Evolutionary conservation across 2,888 invertebrate genomes (phyloP).

Genomic region (Caenorhabditis wallacei): DNA sequence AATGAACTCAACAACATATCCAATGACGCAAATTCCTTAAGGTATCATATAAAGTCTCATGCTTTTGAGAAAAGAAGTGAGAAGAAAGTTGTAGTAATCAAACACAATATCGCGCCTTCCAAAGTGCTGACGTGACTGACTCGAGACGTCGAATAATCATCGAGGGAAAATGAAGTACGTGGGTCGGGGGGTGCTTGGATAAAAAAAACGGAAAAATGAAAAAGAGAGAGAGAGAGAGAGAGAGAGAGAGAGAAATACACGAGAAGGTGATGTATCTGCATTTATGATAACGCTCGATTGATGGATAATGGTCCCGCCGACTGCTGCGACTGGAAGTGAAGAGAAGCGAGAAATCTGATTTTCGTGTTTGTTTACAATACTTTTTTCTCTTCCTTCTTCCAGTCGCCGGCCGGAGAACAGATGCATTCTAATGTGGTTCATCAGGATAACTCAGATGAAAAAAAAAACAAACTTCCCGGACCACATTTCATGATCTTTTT

Average conservation of each 20-base stretch:
- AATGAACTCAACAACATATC: slow-evolving; percentile 15
- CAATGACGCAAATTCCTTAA: slow-evolving; percentile 36
- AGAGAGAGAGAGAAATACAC: neutral
- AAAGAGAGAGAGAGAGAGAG: neutral
- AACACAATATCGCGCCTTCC: slow-evolving; percentile 50
- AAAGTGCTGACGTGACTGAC: slow-evolving; percentile 55
- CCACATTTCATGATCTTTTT: neutral
- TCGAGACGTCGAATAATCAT: slow-evolving; percentile 43
- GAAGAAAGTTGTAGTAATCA: slow-evolving; percentile 55
- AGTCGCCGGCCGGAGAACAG: slow-evolving; percentile 4
- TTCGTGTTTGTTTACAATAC: slow-evolving; percentile 55
- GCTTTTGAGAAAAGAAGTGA: slow-evolving; percentile 2
- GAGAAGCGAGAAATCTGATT: slow-evolving; percentile 54
- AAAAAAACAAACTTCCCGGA: slow-evolving; percentile 21
- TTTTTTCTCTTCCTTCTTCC: slow-evolving; percentile 12
- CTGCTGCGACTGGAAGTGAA: slow-evolving; percentile 17
- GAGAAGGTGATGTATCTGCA: slow-evolving; percentile 38
- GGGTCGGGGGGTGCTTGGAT: slow-evolving; percentile 26
- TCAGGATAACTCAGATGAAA: slow-evolving; percentile 25
- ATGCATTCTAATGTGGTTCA: slow-evolving; percentile 55
- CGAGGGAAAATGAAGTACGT: slow-evolving; percentile 24
- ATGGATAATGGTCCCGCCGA: slow-evolving; percentile 50
- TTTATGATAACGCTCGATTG: slow-evolving; percentile 59
- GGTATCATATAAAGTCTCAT: slow-evolving; percentile 26
- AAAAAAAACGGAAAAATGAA: too few species aligned